Percentiles rank a stretch among this genome's conserved stretches.
These are phyloP conservation scores for Muscicapa adusta DNA, from an alignment of 2,113 vertebrate species.

Conservation along the genomic window DNA sequence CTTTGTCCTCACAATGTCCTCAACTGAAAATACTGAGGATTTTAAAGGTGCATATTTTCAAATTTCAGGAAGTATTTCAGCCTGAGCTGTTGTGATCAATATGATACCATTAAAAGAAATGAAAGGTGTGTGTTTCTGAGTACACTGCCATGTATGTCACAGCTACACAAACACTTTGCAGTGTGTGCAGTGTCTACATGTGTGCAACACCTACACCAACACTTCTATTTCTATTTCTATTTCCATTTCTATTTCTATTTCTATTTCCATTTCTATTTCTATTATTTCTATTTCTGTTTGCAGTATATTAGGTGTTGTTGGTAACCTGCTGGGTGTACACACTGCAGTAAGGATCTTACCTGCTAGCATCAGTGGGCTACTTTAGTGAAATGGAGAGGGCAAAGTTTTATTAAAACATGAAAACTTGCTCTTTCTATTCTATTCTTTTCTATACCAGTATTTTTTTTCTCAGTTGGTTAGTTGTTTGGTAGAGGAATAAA, in stretches of 20 bases:
- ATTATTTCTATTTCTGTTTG: not conserved
- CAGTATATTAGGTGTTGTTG: not conserved
- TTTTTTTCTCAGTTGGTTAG: not conserved
- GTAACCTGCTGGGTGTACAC: not conserved
- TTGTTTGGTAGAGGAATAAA: not conserved
- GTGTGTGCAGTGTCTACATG: not conserved
- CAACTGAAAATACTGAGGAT: not conserved
- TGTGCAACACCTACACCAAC: not conserved
- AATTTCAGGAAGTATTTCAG: not conserved
- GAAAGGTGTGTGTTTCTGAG: not conserved
- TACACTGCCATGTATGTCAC: rapidly evolving
- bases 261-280: too few relatives aligned
- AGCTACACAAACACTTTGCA: not conserved
- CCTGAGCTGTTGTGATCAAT: not conserved
- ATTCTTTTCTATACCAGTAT: not conserved
- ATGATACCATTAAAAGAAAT: not conserved
- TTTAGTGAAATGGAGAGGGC: not conserved
- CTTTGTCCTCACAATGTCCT: not conserved
- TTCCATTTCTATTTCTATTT: too few relatives aligned
- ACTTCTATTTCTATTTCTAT: not conserved
- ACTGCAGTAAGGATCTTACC: not conserved
- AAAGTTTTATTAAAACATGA: not conserved
- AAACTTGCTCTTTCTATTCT: not conserved
- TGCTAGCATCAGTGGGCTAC: not conserved
- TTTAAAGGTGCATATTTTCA: not conserved